Conservation (phyloP, 2,113 vertebrate species). For the Solenodon paradoxus region DNA sequence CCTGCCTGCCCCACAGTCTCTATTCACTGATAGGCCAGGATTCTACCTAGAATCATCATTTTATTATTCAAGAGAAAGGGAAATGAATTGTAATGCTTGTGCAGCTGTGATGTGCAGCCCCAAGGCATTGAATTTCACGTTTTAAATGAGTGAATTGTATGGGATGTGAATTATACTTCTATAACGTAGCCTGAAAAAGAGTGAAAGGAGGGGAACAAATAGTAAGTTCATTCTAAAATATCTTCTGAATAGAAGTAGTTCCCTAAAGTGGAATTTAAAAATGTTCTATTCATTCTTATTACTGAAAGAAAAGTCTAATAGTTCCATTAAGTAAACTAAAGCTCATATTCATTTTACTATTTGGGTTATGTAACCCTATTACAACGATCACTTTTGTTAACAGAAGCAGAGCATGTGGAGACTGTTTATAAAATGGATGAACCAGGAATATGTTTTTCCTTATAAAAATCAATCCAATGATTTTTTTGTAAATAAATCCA, state of each 20-base stretch:
- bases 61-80: neutral
- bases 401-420: neutral
- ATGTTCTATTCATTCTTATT: neutral
- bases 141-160: neutral
- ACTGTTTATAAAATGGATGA: neutral
- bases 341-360: neutral
- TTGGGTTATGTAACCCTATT: neutral
- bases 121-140: neutral
- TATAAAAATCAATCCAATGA: neutral
- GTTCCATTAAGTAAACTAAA: constrained; percentile 18
- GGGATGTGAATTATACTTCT: neutral
- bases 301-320: neutral
- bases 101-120: neutral
- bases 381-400: neutral
- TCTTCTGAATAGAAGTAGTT: neutral
- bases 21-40: neutral
- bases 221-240: neutral
- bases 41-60: neutral
- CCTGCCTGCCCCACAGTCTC: neutral
- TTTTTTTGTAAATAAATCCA: neutral
- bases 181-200: neutral
- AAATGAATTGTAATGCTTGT: neutral
- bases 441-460: neutral
- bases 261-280: neutral
- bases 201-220: neutral